Conservation (phyloP, 2,888 invertebrate species). For the Chaetoderma sp. region DNA sequence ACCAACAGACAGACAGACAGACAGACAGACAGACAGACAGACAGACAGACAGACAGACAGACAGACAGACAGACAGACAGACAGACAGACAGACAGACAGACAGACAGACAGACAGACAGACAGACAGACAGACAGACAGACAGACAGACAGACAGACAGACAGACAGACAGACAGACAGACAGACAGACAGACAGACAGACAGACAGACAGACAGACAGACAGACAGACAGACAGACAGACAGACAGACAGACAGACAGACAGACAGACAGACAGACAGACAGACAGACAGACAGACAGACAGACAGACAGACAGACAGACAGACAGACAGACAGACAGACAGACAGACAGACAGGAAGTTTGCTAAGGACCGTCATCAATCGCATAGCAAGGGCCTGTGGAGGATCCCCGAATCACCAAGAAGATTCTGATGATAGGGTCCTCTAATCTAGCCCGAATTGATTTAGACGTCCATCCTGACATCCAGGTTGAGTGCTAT, state of each 20-base stretch:
- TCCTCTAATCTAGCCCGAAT: too few relatives aligned
- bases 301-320: conserved; percentile 5
- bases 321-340: too few relatives aligned
- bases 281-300: conserved; percentile 7
- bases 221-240: conserved; percentile 9
- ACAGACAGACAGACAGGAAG: too few relatives aligned
- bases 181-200: not conserved
- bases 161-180: too few relatives aligned
- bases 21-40: conserved; percentile 29
- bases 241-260: not conserved
- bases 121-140: conserved; percentile 29
- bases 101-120: conserved; percentile 29
- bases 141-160: too few relatives aligned
- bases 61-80: conserved; percentile 28
- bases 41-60: conserved; percentile 27
- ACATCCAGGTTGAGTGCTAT: too few relatives aligned
- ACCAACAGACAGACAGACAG: too few relatives aligned
- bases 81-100: conserved; percentile 29
- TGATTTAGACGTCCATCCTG: too few relatives aligned
- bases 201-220: not conserved
- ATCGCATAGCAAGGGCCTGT: too few relatives aligned
- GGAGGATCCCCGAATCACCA: too few relatives aligned
- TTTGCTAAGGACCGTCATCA: too few relatives aligned
- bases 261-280: not conserved
- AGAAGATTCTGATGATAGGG: too few relatives aligned